phyloP scores from a whole-genome alignment of 2,113 vertebrate genomes.

The Corvus cornix region DNA sequence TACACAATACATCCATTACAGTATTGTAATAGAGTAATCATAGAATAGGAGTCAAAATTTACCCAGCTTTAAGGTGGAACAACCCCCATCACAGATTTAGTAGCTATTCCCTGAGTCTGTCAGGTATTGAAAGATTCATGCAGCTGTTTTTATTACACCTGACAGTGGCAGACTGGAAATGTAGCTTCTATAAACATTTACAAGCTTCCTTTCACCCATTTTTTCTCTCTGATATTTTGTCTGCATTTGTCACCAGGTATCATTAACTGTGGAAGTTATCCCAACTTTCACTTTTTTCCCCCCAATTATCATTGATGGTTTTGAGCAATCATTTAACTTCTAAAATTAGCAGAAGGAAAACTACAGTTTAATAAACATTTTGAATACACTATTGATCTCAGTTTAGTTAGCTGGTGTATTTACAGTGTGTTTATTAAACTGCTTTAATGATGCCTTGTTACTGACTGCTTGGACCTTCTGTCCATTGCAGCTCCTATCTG shows the following conservation, averaged over 20 bases:
- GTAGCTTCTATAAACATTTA: neutral
- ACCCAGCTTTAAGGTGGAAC: neutral
- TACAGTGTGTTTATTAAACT: neutral
- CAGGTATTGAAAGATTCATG: neutral
- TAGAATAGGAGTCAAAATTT: neutral
- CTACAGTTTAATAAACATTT: neutral
- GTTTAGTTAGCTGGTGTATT: neutral
- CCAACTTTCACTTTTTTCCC: neutral
- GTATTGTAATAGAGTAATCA: neutral
- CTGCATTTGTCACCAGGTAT: neutral
- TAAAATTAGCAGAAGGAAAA: neutral
- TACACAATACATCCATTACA: neutral
- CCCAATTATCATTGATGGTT: neutral
- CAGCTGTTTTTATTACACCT: neutral
- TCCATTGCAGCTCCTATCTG: neutral
- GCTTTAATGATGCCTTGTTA: neutral
- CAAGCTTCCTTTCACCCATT: neutral
- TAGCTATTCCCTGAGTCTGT: neutral
- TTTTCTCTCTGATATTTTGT: neutral
- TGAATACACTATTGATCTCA: neutral
- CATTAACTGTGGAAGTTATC: neutral
- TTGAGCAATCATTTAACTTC: neutral
- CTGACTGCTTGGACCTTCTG: neutral
- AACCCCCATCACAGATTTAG: neutral
- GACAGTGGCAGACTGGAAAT: neutral